Conservation (phyloP, 1,140 invertebrate species). For the Andrena cerasifolii region DNA sequence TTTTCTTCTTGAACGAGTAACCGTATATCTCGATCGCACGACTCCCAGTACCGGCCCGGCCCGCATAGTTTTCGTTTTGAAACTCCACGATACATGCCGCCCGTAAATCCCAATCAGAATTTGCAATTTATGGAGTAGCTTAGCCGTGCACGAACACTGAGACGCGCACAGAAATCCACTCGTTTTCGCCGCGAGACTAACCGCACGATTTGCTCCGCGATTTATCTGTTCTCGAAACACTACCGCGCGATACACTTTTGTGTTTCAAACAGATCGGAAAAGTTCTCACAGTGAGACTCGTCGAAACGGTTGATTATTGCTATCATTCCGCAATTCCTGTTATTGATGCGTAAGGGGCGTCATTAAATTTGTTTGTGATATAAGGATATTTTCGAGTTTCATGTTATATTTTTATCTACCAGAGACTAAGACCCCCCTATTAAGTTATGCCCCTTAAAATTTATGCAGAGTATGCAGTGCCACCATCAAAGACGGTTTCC, state of each 20-base stretch:
- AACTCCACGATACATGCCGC: slow-evolving; percentile 20
- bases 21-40: slow-evolving; percentile 55
- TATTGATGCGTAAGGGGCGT: no score
- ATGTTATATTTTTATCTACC: no score
- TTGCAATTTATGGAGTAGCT: slow-evolving; percentile 58
- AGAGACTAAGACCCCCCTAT: neutral
- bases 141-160: slow-evolving; percentile 21
- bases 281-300: neutral
- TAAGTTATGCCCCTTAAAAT: neutral
- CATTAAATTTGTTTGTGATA: no score
- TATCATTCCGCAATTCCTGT: neutral
- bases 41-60: slow-evolving; percentile 21
- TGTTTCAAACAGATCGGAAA: neutral
- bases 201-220: slow-evolving; percentile 17
- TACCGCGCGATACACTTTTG: neutral
- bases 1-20: slow-evolving; percentile 13
- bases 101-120: slow-evolving; percentile 65
- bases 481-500: neutral
- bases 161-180: slow-evolving; percentile 31
- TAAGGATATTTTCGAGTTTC: no score
- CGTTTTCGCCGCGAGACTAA: slow-evolving; percentile 13
- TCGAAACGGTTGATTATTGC: neutral
- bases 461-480: neutral
- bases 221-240: neutral
- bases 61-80: slow-evolving; percentile 48